Base-by-base conservation (phyloP, 2,888 invertebrate species). In the Cecidostiba fungosa region DNA sequence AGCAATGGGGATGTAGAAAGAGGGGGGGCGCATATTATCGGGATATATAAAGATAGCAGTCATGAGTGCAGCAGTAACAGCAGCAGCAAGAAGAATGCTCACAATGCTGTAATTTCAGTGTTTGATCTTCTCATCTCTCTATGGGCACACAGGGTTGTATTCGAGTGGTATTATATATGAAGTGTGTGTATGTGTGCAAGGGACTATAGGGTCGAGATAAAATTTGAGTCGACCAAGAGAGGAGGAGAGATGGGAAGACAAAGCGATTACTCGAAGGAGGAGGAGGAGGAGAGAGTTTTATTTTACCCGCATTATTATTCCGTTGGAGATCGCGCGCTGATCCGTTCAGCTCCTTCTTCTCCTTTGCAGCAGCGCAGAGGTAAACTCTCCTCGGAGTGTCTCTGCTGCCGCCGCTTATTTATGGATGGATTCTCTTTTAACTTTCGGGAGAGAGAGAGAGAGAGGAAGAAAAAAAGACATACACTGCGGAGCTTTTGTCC, bases 281-380 rank as follows among this genome's bases (percentile, higher is more conserved):
- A 29, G 43, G 62, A 78, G 83, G 70, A 76, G 88, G 88, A 87
- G 89, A 76, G 88, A 84, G 91, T 92, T 93, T 93, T 93, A 92
- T 93, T 93, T 92, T 90, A 92, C 91, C 91, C 92, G 92, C 93
- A 92, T 93, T 93, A 93, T 92, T 92, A 92, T 93, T 93, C 93
- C 90, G 92, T 93, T 93, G 92, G 90, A 93, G 93, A 93, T 93
- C 89, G 93, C 92, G 90, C 92, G 90, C 91, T 89, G 92, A 93
- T 92, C 91, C 91, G 91, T 90, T 89, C 89, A 6, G 89, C 82
- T n/a, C 26, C 23, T 12, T 77, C 29, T 43, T 54, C 16, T 50
- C 62, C 69, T n/a, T n/a, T n/a, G 88, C 88, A 84, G 88, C n/a
- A 14, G 54, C n/a, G 16, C 89, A 89, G 89, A 90, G 90, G 90